Evolutionary conservation across 2,113 vertebrate genomes (phyloP).

Genomic region (Forbesichthys agassizii): DNA sequence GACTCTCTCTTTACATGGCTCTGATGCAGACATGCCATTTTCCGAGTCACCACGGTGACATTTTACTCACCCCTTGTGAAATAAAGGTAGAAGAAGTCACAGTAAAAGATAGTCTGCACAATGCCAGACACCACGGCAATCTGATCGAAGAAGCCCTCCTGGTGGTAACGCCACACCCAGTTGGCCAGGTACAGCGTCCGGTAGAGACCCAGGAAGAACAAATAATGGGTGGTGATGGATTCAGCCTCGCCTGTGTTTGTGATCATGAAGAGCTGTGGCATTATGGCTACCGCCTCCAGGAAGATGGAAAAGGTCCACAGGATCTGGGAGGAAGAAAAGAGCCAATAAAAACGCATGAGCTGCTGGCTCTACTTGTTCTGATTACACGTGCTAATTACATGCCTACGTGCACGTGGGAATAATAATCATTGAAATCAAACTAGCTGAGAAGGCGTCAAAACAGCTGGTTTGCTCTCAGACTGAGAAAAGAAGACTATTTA

Average conservation of each 20-base stretch:
- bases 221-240: conserved; percentile 96
- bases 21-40: no score
- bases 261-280: conserved; percentile 98
- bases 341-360: no score
- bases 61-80: conserved; percentile 85
- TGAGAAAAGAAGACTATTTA: no score
- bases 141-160: conserved; percentile 91
- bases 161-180: conserved; percentile 96
- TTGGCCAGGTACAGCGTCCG: conserved; percentile 92
- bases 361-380: neutral
- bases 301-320: conserved; percentile 99
- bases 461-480: no score
- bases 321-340: conserved; percentile 71
- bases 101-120: conserved; percentile 98
- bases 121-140: conserved; percentile 94
- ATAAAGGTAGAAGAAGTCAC: conserved; percentile 98
- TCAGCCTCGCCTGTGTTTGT: conserved; percentile 95
- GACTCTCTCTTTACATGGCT: no score
- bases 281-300: conserved; percentile 93
- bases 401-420: no score
- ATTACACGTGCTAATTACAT: no score
- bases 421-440: no score
- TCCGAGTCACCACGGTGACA: neutral
- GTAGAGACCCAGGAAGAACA: conserved; percentile 96
- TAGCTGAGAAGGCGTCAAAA: no score